Conservation (phyloP, 2,797 vertebrate species). For the Mus minutoides region DNA sequence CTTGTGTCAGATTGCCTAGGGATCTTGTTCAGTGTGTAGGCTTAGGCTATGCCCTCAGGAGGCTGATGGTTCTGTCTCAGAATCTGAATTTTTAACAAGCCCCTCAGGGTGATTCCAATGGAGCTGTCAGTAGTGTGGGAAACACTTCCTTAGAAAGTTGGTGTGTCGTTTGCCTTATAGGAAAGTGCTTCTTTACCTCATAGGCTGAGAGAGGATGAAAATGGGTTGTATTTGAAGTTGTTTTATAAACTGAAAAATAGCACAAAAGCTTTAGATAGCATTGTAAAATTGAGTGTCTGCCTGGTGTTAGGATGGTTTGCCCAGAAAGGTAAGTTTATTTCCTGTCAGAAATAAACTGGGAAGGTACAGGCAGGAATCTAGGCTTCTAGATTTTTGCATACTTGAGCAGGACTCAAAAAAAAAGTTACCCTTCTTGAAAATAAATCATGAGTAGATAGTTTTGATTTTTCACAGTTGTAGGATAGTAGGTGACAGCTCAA, state of each 20-base stretch:
- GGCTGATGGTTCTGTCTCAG: constrained; percentile 33
- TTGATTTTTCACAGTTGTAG: not conserved
- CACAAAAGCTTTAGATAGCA: not conserved
- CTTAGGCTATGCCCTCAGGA: constrained; percentile 19
- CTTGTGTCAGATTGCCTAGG: constrained; percentile 30
- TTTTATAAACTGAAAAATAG: not conserved
- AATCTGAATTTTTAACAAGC: constrained; percentile 61
- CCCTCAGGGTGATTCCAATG: constrained; percentile 17
- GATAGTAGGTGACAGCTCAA: not conserved
- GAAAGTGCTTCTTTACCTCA: not conserved
- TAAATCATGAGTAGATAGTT: not conserved
- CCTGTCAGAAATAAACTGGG: not conserved
- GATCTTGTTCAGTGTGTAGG: not conserved
- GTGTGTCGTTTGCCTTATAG: not conserved
- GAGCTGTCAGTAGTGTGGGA: not conserved
- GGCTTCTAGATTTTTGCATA: not conserved
- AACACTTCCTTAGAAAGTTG: not conserved
- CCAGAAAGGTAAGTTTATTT: not conserved
- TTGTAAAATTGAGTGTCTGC: not conserved
- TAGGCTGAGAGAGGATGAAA: not conserved
- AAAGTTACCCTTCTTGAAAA: not conserved
- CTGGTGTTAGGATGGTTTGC: not conserved
- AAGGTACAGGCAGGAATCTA: not conserved
- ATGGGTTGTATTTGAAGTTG: not conserved
- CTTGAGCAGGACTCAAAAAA: constrained; percentile 21